Evolutionary conservation across 2,797 vertebrate genomes (phyloP), one percentile per base, ranked within the genome.

Genomic region (Pempheris klunzingeri): DNA sequence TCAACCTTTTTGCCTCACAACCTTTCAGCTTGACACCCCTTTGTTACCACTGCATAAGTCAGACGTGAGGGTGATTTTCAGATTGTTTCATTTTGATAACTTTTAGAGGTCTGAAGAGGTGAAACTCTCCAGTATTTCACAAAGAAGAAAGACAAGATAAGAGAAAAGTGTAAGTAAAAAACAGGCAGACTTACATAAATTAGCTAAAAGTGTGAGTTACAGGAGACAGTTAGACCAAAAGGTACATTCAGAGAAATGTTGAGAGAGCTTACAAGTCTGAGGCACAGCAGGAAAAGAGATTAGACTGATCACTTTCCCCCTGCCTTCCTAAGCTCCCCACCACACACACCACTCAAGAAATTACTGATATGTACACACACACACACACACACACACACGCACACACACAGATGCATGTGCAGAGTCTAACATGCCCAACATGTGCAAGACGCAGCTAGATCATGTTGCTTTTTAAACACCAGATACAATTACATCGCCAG

Each of bases 261-360:
- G 22, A 30, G 46, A 76, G 43, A 30, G 53, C 11, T 9, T 30
- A 26, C 5, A 13, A 43, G 61, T 52, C 32, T 65, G 54, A 70
- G 34, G 67, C 63, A 34, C 85, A 80, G 84, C 84, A 69, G 89
- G 87, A 78, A 82, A 81, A 83, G 69, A 70, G 74, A 78, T 92
- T 86, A 90, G 10, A 77, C 74, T 71, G 88, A 89, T 92, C 84
- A 75, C 81, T 82, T 90, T 87, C 87, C 70, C 68, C 41, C 7
- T 69, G 50, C 79, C 74, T 65, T 68, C 75, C 34, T 61, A 80
- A 59, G 34, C 62, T 66, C 55, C 46, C 59, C 13, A 54, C 20
- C 49, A 59, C 74, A 77, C 57, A 53, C 57, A 53, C 53, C 26
- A 49, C 76, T 50, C 57, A 61, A 64, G 64, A 66, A 17, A 57